A percentile compares a stretch with the other conserved stretches of the same genome.
Conservation (phyloP, 2,888 invertebrate species). For the Taphrorychus bicolor region DNA sequence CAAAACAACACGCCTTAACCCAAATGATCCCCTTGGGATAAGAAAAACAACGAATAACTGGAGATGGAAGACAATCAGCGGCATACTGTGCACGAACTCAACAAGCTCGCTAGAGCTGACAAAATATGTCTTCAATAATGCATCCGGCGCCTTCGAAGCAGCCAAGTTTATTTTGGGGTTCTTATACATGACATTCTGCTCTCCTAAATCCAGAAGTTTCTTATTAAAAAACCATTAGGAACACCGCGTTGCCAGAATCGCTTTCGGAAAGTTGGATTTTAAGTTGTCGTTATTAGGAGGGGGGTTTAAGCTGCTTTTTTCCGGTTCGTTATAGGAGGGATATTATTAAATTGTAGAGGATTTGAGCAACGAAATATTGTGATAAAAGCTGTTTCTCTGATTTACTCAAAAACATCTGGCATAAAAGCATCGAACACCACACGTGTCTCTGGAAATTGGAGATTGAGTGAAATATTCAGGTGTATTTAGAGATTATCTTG, state of each 20-base stretch:
- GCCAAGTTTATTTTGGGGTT: slow-evolving; percentile 52
- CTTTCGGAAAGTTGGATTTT: slow-evolving; percentile 14
- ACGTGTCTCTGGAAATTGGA: too few relatives aligned
- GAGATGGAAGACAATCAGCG: slow-evolving; percentile 52
- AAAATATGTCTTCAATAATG: slow-evolving; percentile 57
- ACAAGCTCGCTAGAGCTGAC: slow-evolving; percentile 52
- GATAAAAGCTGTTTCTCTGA: not conserved
- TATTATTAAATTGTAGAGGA: not conserved
- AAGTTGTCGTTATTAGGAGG: slow-evolving; percentile 15
- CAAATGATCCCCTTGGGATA: slow-evolving; percentile 25
- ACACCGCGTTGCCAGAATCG: slow-evolving; percentile 17
- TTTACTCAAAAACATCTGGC: too few relatives aligned
- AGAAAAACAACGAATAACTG: slow-evolving; percentile 30
- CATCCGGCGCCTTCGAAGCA: slow-evolving; percentile 49
- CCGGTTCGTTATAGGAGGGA: not conserved
- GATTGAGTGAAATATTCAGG: too few relatives aligned
- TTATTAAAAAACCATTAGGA: slow-evolving; percentile 32
- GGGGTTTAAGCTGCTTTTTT: slow-evolving; percentile 11
- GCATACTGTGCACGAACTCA: slow-evolving; percentile 55
- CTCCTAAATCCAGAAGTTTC: slow-evolving; percentile 19
- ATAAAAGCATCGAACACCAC: too few relatives aligned
- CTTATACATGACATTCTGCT: slow-evolving; percentile 45
- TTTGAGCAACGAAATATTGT: not conserved
- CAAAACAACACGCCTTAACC: not conserved
- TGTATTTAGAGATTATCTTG: too few relatives aligned